Percentiles rank a stretch among this genome's conserved stretches.
Conservation (phyloP, 2,888 invertebrate genomes). For the Carpatolechia fugitivella region DNA sequence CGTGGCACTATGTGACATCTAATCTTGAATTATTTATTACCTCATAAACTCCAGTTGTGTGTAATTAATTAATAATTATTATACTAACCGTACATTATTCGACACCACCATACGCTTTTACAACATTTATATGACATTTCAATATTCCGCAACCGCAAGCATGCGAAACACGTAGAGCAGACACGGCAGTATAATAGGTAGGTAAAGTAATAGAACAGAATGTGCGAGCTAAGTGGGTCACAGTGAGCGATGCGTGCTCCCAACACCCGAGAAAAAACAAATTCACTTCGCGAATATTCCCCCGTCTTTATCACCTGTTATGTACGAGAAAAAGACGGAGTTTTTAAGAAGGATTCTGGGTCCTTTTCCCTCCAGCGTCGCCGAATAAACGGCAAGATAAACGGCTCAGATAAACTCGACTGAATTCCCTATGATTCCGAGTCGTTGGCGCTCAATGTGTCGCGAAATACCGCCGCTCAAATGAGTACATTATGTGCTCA, state of each 20-base stretch:
- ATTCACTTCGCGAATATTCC: constrained; percentile 15
- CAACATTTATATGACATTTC: neutral
- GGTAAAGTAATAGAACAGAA: constrained; percentile 13
- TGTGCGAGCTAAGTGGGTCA: constrained; percentile 13
- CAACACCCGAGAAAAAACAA: constrained; percentile 15
- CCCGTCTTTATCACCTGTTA: constrained; percentile 26
- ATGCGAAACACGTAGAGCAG: neutral
- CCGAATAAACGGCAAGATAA: constrained; percentile 29
- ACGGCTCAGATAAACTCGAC: constrained; percentile 28
- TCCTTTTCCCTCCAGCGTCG: constrained; percentile 17
- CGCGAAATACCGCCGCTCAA: constrained; percentile 21
- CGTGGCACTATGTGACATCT: neutral
- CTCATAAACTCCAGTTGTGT: neutral
- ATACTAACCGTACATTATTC: no score
- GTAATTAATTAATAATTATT: no score
- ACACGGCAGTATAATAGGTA: constrained; percentile 2
- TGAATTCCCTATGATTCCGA: constrained; percentile 26
- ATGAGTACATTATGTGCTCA: constrained; percentile 15
- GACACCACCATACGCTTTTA: neutral
- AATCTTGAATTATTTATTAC: neutral
- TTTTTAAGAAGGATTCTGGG: constrained; percentile 21
- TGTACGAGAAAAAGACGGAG: constrained; percentile 22
- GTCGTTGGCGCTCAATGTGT: constrained; percentile 25
- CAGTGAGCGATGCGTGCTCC: constrained; percentile 15
- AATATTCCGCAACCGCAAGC: neutral